Conservation (phyloP, 2,888 invertebrate species). For the Sceliomorpha sp. region DNA sequence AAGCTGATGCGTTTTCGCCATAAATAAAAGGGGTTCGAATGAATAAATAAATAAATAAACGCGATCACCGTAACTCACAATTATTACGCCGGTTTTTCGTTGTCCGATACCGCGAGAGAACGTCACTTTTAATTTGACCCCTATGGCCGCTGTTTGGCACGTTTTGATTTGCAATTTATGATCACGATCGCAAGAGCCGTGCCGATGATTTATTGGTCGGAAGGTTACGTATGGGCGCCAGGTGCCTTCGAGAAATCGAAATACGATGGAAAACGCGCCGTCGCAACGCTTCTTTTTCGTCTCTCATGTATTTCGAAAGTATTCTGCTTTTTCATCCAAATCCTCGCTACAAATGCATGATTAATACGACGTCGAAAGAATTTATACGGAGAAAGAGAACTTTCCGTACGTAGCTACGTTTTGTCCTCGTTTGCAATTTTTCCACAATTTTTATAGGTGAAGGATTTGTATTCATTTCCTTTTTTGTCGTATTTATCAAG, state of each 20-base stretch:
- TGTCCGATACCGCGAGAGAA: constrained; percentile 59
- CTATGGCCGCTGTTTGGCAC: constrained; percentile 71
- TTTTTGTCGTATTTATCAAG: too few relatives aligned
- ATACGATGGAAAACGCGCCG: constrained; percentile 55
- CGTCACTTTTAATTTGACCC: constrained; percentile 78
- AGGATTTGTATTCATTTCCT: too few relatives aligned
- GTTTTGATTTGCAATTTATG: constrained; percentile 77
- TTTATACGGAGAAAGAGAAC: too few relatives aligned
- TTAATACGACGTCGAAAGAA: too few relatives aligned
- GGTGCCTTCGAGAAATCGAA: constrained; percentile 59
- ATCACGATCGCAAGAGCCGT: constrained; percentile 52
- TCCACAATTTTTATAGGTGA: too few relatives aligned
- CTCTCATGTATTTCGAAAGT: constrained; percentile 32
- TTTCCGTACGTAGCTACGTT: too few relatives aligned
- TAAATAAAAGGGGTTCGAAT: constrained; percentile 55
- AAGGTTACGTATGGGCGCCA: constrained; percentile 56
- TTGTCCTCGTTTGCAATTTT: too few relatives aligned
- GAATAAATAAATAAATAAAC: constrained; percentile 56
- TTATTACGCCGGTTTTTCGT: constrained; percentile 52
- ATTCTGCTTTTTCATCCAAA: constrained; percentile 14
- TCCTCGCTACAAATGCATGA: too few relatives aligned
- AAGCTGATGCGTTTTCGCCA: constrained; percentile 57
- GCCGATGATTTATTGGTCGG: constrained; percentile 57
- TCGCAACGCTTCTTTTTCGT: constrained; percentile 37
- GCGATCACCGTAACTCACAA: constrained; percentile 59